Percentiles rank a stretch among this genome's conserved stretches.
Evolutionary conservation across 92 coral and sea anemone species (phyloP).

Genomic region (Montipora capitata): DNA sequence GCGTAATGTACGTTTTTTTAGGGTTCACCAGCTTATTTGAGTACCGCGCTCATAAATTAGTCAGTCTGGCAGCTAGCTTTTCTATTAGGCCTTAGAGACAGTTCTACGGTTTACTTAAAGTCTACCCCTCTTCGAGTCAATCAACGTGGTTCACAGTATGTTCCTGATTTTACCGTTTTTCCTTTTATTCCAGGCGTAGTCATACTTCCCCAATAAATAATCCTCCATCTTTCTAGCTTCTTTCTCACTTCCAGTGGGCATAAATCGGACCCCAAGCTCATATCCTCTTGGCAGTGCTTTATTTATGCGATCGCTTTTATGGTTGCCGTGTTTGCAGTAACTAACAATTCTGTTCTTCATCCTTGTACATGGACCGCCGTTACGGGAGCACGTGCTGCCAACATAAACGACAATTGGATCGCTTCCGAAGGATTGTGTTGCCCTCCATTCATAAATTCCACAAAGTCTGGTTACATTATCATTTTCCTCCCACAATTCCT

Average conservation of each 20-base stretch:
- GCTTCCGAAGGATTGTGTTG: not conserved
- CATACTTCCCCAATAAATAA: conserved; percentile 23
- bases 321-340: conserved; percentile 64
- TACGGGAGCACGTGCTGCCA: conserved; percentile 73
- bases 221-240: conserved; percentile 24
- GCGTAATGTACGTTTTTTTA: no score
- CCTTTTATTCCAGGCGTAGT: conserved; percentile 76
- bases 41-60: no score
- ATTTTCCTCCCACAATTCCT: not conserved
- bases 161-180: not conserved
- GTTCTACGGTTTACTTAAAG: no score
- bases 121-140: no score
- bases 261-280: conserved; percentile 78
- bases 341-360: conserved; percentile 50
- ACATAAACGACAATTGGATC: conserved; percentile 66
- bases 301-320: conserved; percentile 50
- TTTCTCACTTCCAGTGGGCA: not conserved
- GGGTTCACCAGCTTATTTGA: no score
- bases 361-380: not conserved
- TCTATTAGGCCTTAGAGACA: no score
- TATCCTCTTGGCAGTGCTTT: conserved; percentile 42
- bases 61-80: no score
- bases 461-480: not conserved
- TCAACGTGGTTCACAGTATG: no score
- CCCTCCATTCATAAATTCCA: conserved; percentile 85